Evolutionary conservation across 1,140 invertebrate species (phyloP).

Genomic region (Cotesia typhae): DNA sequence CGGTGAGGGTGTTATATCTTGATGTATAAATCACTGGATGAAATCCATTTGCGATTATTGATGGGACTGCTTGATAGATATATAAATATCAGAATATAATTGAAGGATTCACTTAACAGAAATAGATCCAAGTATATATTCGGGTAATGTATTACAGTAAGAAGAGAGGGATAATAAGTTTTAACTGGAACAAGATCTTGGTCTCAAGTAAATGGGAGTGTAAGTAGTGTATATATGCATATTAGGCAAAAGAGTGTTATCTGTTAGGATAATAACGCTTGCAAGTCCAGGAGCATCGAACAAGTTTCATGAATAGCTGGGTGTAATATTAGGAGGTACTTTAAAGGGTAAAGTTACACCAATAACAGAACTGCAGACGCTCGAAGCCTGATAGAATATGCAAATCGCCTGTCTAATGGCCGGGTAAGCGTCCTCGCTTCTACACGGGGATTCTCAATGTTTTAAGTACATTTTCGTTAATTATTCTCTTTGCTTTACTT

Average conservation of each 20-base stretch:
- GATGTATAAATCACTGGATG: too few relatives aligned
- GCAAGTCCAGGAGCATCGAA: slow-evolving; percentile 32
- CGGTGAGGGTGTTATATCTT: too few relatives aligned
- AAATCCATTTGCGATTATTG: too few relatives aligned
- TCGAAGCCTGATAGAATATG: slow-evolving; percentile 44
- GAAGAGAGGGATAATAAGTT: too few relatives aligned
- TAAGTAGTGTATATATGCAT: not conserved
- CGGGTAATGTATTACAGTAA: too few relatives aligned
- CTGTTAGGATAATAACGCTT: slow-evolving; percentile 34
- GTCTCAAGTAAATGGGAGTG: too few relatives aligned
- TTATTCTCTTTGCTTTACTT: slow-evolving; percentile 1
- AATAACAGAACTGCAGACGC: slow-evolving; percentile 42
- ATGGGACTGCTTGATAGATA: too few relatives aligned
- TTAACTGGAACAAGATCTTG: too few relatives aligned
- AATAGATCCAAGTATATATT: too few relatives aligned
- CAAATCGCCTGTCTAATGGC: slow-evolving; percentile 44
- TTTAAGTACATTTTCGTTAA: not conserved
- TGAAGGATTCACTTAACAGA: too few relatives aligned
- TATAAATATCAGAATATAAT: too few relatives aligned
- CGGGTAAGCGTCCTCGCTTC: slow-evolving; percentile 37
- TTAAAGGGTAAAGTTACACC: slow-evolving; percentile 43
- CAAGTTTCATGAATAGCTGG: slow-evolving; percentile 44
- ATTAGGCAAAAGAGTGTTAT: slow-evolving; percentile 29
- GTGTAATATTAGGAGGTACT: slow-evolving; percentile 42
- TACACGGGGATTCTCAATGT: slow-evolving; percentile 14